Percentiles rank a stretch among this genome's conserved stretches.
Evolutionary conservation across 2,888 invertebrate genomes (phyloP).

Genomic region (Agriopis marginaria): DNA sequence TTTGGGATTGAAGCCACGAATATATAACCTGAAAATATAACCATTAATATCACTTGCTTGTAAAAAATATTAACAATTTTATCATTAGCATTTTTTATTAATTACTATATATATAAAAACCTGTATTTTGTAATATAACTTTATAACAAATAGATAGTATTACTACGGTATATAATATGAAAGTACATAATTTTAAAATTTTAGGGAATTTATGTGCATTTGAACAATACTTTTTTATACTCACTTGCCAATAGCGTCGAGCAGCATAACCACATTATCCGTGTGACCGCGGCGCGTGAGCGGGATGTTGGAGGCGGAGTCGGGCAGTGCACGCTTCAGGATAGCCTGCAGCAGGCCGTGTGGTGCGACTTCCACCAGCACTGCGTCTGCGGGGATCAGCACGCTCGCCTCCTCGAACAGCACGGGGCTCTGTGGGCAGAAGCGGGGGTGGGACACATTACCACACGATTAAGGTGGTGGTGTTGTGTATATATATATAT

Average conservation of each 20-base stretch:
- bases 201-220: too few relatives aligned
- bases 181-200: too few relatives aligned
- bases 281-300: constrained; percentile 89
- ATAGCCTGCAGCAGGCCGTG: constrained; percentile 91
- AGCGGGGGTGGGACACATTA: too few relatives aligned
- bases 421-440: constrained; percentile 82
- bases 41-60: too few relatives aligned
- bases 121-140: too few relatives aligned
- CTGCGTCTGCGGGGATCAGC: constrained; percentile 91
- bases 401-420: constrained; percentile 91
- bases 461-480: too few relatives aligned
- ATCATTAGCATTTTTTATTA: too few relatives aligned
- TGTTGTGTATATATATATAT: too few relatives aligned
- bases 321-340: constrained; percentile 89
- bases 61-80: too few relatives aligned
- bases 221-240: constrained; percentile 20
- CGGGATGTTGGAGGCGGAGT: constrained; percentile 88
- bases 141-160: too few relatives aligned
- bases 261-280: constrained; percentile 84
- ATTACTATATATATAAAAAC: too few relatives aligned
- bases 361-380: constrained; percentile 94
- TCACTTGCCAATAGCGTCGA: constrained; percentile 82
- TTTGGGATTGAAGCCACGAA: constrained; percentile 90
- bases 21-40: constrained; percentile 88
- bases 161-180: too few relatives aligned